Evolutionary conservation across 2,888 invertebrate genomes (phyloP), one percentile per base, ranked within the genome.

Genomic region (Macrosiphum euphorbiae): DNA sequence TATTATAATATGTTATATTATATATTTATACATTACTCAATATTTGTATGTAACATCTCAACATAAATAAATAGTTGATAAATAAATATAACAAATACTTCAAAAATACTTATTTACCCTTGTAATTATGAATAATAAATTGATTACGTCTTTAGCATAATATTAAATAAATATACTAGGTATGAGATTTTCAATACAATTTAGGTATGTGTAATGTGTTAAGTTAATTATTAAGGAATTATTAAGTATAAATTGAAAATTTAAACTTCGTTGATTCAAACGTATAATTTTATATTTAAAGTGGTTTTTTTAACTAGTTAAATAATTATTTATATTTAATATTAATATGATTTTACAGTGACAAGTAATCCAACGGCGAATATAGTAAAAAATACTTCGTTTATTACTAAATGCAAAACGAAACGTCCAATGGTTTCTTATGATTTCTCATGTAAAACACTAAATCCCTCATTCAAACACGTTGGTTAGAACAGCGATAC

Each of bases 381-480:
- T 11, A 20, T 41, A 35, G 35, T 41, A 28, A 44, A 85, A 85
- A 44, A 85, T 3, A 1, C 2, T 50, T 90, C 90, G n/a, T 78
- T 90, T 78, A 50, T 90, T 24, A 35, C 67, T 26, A 78, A 26
- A 5, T 78, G 35, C 41, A 28, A 8, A 52, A 84, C 41, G 1
- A 26, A 52, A 90, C 35, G 28, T 13, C 20, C 10, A 78, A 78
- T n/a, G 16, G 67, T 35, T 90, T 28, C 7, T 7, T 78, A 41
- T 55, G 92, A 78, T 78, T 92, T 78, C 78, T 88, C 41, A 10
- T 52, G 41, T 52, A 92, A 92, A 35, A 86, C 11, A 88, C 88
- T 26, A 87, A 41, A 28, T 67, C n/a, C 26, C 8, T 28, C n/a
- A 1, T 24, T 1, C 16, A 1, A 41, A 41, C 50, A 41, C 28